A percentile compares a stretch with the other conserved stretches of the same genome.
phyloP scores from a whole-genome alignment of 2,797 vertebrate genomes.

The Epinephelus awoara region DNA sequence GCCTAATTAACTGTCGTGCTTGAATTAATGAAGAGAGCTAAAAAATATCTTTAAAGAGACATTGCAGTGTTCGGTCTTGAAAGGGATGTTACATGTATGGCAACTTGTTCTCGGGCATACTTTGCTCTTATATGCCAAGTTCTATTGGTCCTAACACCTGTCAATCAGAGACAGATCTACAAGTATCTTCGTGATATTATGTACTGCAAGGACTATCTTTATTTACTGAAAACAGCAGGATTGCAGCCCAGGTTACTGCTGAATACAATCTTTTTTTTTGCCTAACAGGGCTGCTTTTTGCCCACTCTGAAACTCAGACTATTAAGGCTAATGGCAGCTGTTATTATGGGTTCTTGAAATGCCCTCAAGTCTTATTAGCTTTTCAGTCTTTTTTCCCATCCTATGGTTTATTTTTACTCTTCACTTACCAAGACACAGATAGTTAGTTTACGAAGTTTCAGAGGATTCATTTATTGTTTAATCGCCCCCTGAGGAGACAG shows the following conservation, averaged over 20 bases:
- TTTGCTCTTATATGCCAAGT: conserved; percentile 6
- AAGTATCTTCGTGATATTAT: conserved; percentile 6
- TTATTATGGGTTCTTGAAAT: conserved; percentile 74
- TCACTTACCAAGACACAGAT: conserved; percentile 74
- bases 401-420: conserved; percentile 75
- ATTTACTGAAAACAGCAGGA: conserved; percentile 10
- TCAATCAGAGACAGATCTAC: conserved; percentile 17
- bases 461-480: conserved; percentile 85
- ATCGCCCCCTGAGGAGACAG: conserved; percentile 78
- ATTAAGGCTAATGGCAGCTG: conserved; percentile 73
- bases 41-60: conserved; percentile 64
- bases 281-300: conserved; percentile 39
- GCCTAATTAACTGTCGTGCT: conserved; percentile 78
- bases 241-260: conserved; percentile 25
- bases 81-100: conserved; percentile 19
- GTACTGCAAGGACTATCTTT: conserved; percentile 1
- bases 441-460: conserved; percentile 86
- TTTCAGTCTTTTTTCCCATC: conserved; percentile 34
- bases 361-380: conserved; percentile 73
- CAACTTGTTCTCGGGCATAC: conserved; percentile 19
- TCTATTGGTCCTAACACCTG: conserved; percentile 23
- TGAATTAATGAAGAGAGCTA: conserved; percentile 75
- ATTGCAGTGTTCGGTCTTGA: conserved; percentile 45
- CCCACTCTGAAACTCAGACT: conserved; percentile 68
- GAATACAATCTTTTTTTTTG: conserved; percentile 30